Evolutionary conservation across 2,888 invertebrate species (phyloP).

Genomic region (Neoaliturus tenellus): DNA sequence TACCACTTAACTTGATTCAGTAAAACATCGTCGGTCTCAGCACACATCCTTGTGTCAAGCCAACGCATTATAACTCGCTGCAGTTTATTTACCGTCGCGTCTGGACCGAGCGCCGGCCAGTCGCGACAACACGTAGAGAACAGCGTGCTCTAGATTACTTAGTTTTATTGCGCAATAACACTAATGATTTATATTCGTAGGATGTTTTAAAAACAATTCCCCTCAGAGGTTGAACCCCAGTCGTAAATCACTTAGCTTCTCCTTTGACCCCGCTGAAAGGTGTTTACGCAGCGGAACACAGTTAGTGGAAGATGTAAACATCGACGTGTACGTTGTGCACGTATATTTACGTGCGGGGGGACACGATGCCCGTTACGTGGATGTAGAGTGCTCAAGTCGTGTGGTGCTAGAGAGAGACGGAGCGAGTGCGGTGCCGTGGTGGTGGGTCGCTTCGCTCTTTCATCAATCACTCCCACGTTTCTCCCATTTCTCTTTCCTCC

Average conservation of each 20-base stretch:
- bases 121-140: neutral
- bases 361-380: no score
- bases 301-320: neutral
- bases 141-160: neutral
- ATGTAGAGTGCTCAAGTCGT: no score
- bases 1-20: no score
- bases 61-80: neutral
- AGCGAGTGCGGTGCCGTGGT: neutral
- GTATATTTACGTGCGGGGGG: constrained; percentile 3
- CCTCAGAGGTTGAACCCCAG: neutral
- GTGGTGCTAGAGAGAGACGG: no score
- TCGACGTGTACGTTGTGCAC: neutral
- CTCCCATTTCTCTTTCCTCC: neutral
- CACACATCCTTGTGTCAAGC: no score
- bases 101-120: neutral
- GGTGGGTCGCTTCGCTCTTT: neutral
- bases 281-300: neutral
- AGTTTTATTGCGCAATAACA: neutral
- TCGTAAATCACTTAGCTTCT: constrained; percentile 7
- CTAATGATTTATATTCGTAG: neutral
- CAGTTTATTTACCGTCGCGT: constrained; percentile 23
- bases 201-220: neutral
- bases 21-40: no score
- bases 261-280: neutral
- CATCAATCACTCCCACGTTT: neutral